A percentile compares a stretch with the other conserved stretches of the same genome.
These are phyloP conservation scores for Sparus aurata DNA, from an alignment of 2,797 vertebrate species.

Conservation along the genomic window DNA sequence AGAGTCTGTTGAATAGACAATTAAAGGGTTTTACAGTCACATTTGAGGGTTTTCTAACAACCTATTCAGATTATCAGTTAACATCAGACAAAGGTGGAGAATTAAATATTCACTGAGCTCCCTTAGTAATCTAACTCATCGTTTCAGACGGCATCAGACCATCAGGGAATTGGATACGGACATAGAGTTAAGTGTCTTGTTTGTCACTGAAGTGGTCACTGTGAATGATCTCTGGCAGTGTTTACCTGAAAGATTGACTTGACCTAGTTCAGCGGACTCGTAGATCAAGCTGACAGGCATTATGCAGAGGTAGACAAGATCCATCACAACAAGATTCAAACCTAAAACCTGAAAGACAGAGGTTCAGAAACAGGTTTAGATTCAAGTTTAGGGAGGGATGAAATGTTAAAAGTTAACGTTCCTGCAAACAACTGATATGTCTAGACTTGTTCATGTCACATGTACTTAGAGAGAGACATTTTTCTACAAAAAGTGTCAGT, in stretches of 20 bases:
- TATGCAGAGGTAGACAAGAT: constrained; percentile 42
- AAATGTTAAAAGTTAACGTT: too few species aligned
- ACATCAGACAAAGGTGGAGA: background rate
- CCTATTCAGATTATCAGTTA: background rate
- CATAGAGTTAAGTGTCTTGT: background rate
- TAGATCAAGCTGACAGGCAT: constrained; percentile 24
- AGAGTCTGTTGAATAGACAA: background rate
- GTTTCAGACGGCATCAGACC: too few species aligned
- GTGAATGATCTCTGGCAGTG: too few species aligned
- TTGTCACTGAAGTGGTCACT: background rate
- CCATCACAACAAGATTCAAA: constrained; percentile 63
- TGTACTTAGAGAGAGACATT: too few species aligned
- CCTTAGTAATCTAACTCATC: background rate
- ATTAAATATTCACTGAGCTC: background rate
- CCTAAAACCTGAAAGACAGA: constrained; percentile 64
- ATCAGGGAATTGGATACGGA: background rate
- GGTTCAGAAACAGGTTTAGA: background rate
- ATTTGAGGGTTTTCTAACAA: background rate
- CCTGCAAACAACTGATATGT: too few species aligned
- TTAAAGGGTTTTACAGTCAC: background rate
- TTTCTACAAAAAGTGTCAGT: too few species aligned
- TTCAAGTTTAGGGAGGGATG: background rate
- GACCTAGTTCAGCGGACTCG: rapidly evolving
- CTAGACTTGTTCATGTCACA: too few species aligned
- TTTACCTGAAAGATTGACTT: constrained; percentile 25